Base-by-base conservation (phyloP, 2,888 invertebrate species). In the Melanargia galathea region DNA sequence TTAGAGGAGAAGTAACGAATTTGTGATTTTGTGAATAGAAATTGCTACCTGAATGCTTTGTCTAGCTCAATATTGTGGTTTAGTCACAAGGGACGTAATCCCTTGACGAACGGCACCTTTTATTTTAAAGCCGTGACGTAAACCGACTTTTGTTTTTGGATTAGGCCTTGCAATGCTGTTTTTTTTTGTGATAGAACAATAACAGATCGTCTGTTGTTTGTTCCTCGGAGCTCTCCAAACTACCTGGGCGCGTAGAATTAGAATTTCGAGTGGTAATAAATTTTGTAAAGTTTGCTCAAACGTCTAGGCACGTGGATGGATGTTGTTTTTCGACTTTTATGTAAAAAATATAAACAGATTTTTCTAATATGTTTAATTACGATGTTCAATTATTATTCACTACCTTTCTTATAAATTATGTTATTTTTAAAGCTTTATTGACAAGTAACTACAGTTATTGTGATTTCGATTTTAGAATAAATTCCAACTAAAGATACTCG, bases 31-130 rank as follows among this genome's bases (percentile, higher is more conserved):
- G 75, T 79, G 71, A 62, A 69, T 65, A 74, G 74, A 73, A 80
- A 77, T 73, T 73, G 87, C 87, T 89, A 89, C 88, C 89, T 89
- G 87, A 87, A 86, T 65, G 72, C 73, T 81, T 88, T 89, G 86
- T 89, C 79, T 84, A 74, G 70, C 70, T 79, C 84, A 73, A 73
- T 72, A 85, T 85, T 83, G 85, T 76, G 83, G 81, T 82, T 75
- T 75, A 72, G 72, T 76, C 73, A 76, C 74, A 62, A 76, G 80
- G 82, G 79, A 82, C 71, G 69, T 88, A 87, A 89, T 90, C 89
- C 83, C 79, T 78, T 76, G 75, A 83, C 82, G 85, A 84, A 84
- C 82, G 83, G 75, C 78, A 78, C 79, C 81, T 84, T 82, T 84
- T 83, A 84, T 84, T 86, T 86, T 80, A 83, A 83, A 79, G 73